Conservation (phyloP, 2,113 vertebrate species). For the Okapia johnstoni region DNA sequence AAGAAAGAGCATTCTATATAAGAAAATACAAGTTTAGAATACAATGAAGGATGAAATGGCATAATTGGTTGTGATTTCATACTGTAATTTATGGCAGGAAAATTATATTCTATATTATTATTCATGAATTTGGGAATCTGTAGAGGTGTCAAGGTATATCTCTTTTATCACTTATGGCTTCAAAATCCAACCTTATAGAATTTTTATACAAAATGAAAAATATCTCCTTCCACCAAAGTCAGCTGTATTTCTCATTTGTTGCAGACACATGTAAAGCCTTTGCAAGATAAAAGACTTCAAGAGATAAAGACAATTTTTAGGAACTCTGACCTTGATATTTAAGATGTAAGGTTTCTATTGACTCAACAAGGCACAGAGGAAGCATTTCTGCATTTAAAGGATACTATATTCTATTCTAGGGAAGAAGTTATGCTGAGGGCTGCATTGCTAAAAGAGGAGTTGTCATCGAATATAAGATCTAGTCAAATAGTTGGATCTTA, state of each 20-base stretch:
- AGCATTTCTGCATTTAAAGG: slow-evolving; percentile 21
- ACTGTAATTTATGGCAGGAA: neutral
- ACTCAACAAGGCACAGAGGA: slow-evolving; percentile 1
- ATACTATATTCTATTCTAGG: neutral
- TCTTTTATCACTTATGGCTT: neutral
- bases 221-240: neutral
- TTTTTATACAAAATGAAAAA: slow-evolving; percentile 22
- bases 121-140: neutral
- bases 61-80: neutral
- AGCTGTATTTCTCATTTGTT: neutral
- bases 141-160: neutral
- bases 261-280: neutral
- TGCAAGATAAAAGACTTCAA: neutral
- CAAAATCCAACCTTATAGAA: neutral
- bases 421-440: slow-evolving; percentile 4
- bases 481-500: neutral
- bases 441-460: neutral
- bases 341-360: slow-evolving; percentile 6
- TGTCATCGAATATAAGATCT: neutral
- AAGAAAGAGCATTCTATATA: neutral
- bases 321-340: slow-evolving; percentile 34
- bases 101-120: neutral
- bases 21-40: neutral
- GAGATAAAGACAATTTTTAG: neutral
- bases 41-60: neutral